Evolutionary conservation across 1,140 invertebrate species (phyloP), one percentile per base, ranked within the genome.

Genomic region (Nebria ingens): DNA sequence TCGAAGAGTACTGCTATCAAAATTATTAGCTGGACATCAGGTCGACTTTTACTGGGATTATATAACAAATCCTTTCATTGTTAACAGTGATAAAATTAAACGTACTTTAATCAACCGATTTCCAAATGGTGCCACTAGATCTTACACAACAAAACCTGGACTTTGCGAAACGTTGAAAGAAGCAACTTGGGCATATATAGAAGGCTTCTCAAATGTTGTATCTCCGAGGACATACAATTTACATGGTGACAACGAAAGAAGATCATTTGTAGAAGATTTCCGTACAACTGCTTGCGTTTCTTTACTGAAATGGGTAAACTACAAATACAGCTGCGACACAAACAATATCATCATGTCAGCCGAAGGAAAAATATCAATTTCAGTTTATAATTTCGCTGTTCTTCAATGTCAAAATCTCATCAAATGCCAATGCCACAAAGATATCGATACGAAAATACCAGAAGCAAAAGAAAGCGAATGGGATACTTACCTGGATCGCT

Each of bases 201-300:
- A 62, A 1, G 71, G 76, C 3, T 65, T 78, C 2, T 74, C 78
- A 9, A 74, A 76, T 59, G 72, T 82, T 49, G 75, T 71, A 55
- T 70, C 73, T 65, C 80, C 80, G 0, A 70, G 80, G 6, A 75
- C 77, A 19, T 83, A 82, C 61, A 74, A 72, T 21, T 66, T 75
- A 21, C 69, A 64, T 17, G 73, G 73, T 56, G 59, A 53, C 17
- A 73, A 75, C 52, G 78, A 80, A 62, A 62, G 71, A 38, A 71
- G 73, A 64, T 73, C 69, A 15, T 81, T 81, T 56, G 67, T 73
- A 9, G 70, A 72, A 34, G 80, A 83, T 64, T 83, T 76, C 59
- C 83, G 86, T 65, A 73, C 90, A 45, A 93, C 89, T 12, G 84
- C 89, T 4, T 93, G 91, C 60, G 78, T 90, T 49, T 85, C 82